Evolutionary conservation across 2,888 invertebrate genomes (phyloP), one percentile per base, ranked within the genome.

Genomic region (Sinopyrophorus schimmeli): DNA sequence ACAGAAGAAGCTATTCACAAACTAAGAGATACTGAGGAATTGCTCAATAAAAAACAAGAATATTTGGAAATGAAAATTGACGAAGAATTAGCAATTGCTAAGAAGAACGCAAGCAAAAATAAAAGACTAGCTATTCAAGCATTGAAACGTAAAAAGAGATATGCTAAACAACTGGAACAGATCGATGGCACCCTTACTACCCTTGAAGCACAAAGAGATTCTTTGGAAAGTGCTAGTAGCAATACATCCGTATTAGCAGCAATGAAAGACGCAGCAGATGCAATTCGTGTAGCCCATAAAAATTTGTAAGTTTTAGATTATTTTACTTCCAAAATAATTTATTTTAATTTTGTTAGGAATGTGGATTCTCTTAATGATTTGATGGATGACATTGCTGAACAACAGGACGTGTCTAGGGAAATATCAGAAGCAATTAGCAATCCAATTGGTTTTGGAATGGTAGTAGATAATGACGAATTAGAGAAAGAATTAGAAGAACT

Each of bases 311-410:
- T 76, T 42, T 26, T 2, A 5, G 2, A n/a, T n/a, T n/a, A n/a
- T n/a, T n/a, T n/a, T n/a, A n/a, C n/a, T n/a, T n/a, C n/a, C n/a
- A n/a, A n/a, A n/a, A n/a, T n/a, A n/a, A n/a, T n/a, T 23, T 23
- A 2, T 23, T 3, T 43, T 28, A 42, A 43, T 50, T 68, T 74
- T 17, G 28, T 27, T 62, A 95, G 95, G 82, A 93, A 97, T 74
- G 92, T 97, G 26, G 96, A 97, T 76, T 88, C 98, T 78, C 97
- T 99, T 1, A 98, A 99, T 72, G 95, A 98, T 66, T 89, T 99
- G 77, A 98, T 99, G 97, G 99, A 99, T 70, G 98, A 99, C 65
- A 95, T 99, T 59, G 96, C 96, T 3, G 99, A 99, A 68, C 98
- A 99, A 75, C 97, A 98, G 76, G 97, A 98, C 73, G 89, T 99